Conservation (phyloP, 2,113 vertebrate genomes). For the Sinocyclocheilus rhinocerous region DNA sequence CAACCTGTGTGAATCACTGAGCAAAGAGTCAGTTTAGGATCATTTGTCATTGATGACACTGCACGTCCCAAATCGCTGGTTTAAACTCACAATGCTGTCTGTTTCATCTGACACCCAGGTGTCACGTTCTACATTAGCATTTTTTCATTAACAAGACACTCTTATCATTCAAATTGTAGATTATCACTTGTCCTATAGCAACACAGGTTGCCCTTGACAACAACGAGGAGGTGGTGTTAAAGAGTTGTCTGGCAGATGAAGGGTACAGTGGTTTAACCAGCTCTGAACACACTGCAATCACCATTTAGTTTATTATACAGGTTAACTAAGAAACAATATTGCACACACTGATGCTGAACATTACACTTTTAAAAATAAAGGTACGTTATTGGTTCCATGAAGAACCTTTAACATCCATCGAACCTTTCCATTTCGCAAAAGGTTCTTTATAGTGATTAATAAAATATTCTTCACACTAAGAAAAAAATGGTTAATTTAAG, state of each 20-base stretch:
- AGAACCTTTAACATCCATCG: not conserved
- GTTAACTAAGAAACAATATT: not conserved
- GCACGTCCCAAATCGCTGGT: conserved; percentile 24
- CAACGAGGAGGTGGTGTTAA: conserved; percentile 42
- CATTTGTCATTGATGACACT: conserved; percentile 52
- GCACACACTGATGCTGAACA: not conserved
- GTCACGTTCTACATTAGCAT: conserved; percentile 72
- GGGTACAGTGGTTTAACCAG: conserved; percentile 16
- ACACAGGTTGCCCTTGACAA: conserved; percentile 60
- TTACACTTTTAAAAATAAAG: not conserved
- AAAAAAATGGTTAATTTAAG: no score
- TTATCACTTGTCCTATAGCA: conserved; percentile 58
- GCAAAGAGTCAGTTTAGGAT: conserved; percentile 46
- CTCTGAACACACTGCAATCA: not conserved
- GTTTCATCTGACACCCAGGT: conserved; percentile 67
- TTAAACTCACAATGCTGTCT: conserved; percentile 58
- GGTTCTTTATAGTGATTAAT: not conserved
- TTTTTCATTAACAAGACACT: conserved; percentile 70
- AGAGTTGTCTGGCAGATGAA: not conserved
- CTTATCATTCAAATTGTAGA: conserved; percentile 75
- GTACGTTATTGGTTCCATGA: not conserved
- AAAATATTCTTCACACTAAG: no score
- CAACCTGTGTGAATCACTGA: no score
- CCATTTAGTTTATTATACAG: not conserved
- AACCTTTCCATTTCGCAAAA: not conserved